phyloP scores from a whole-genome alignment of 1,140 invertebrate genomes.

The Helicoverpa armigera region DNA sequence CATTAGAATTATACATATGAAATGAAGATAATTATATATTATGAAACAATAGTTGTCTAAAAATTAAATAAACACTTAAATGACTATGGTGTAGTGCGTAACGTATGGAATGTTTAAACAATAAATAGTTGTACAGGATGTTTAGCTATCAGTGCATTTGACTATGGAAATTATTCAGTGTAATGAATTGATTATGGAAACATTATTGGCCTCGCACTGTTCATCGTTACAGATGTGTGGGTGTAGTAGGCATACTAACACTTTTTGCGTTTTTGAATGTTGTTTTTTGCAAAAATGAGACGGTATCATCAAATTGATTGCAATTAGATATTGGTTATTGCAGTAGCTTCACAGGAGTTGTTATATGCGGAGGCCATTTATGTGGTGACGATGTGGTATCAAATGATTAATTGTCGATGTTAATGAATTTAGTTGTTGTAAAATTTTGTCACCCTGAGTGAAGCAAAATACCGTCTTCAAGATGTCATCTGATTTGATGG shows the following conservation, averaged over 20 bases:
- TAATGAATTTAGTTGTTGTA: too few relatives aligned
- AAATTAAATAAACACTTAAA: constrained; percentile 53
- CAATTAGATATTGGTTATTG: too few relatives aligned
- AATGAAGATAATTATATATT: constrained; percentile 24
- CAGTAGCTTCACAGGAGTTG: too few relatives aligned
- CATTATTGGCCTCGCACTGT: not conserved
- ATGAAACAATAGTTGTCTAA: constrained; percentile 31
- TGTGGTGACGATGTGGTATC: too few relatives aligned
- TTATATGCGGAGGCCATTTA: too few relatives aligned
- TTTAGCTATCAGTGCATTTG: constrained; percentile 56
- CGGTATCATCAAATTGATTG: too few relatives aligned
- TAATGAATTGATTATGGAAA: not conserved
- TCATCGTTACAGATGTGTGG: not conserved
- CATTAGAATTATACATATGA: constrained; percentile 40
- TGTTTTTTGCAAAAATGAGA: not conserved
- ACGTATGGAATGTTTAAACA: constrained; percentile 62
- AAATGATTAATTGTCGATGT: too few relatives aligned
- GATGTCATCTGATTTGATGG: too few relatives aligned
- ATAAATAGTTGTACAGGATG: constrained; percentile 46
- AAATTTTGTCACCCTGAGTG: too few relatives aligned
- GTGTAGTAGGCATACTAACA: not conserved
- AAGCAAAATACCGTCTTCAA: too few relatives aligned
- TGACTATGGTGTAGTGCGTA: constrained; percentile 44
- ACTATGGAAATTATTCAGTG: not conserved
- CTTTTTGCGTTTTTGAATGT: not conserved